Evolutionary conservation across 2,113 vertebrate species (phyloP), one percentile per base, ranked within the genome.

Genomic region (Bubo bubo): DNA sequence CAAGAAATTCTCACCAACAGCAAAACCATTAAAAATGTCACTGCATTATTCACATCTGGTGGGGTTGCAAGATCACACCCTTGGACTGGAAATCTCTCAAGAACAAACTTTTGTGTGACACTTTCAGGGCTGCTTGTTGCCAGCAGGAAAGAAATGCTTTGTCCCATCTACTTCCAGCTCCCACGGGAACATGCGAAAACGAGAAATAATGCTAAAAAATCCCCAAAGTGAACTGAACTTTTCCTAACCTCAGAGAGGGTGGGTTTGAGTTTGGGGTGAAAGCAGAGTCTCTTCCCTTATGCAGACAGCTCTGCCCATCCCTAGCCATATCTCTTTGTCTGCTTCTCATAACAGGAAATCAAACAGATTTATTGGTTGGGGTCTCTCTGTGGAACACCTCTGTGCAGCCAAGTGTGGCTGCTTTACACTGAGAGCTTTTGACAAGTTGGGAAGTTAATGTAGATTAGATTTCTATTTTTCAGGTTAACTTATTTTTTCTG

Each of bases 271-370:
- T 86, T 92, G 92, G 89, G 83, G 91, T 97, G 96, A 95, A 67
- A 67, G 89, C 81, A 79, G 81, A 90, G 91, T 58, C 94, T 97
- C 95, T 96, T 96, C 82, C 93, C 95, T 89, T 77, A 15, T 68
- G 90, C 86, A 92, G 86, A 96, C 92, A 88, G 93, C 95, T 97
- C 83, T 96, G 95, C 92, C 95, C 95, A 96, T 96, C 95, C 92
- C 49, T 72, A 21, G 39, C 75, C 49, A 2, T 79, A 82, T 91
- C 93, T 90, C 91, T 93, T 81, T 86, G 95, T 93, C 90, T 82
- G 80, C 95, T 91, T 93, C 97, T 97, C 97, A 86, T 88, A 96
- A 96, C 97, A 97, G 97, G 97, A 97, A 97, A 95, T 95, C 86
- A 81, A 75, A 70, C 95, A 97, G 97, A 97, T 97, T 96, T 94